Evolutionary conservation across 2,888 invertebrate species (phyloP), one percentile per base, ranked within the genome.

Genomic region (Polyommatus iphigenia): DNA sequence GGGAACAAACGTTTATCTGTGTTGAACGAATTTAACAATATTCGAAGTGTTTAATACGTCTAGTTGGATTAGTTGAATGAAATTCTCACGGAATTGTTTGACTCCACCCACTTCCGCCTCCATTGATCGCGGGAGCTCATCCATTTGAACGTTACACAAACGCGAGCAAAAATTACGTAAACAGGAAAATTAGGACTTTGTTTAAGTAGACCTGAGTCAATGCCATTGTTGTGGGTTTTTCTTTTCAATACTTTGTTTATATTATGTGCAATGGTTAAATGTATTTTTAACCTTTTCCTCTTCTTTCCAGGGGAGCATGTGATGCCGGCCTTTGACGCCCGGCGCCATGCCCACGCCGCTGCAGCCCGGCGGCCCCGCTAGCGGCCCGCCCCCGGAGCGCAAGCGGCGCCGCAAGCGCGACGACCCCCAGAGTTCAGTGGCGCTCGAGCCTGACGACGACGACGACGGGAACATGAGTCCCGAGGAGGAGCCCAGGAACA

Each of bases 381-480:
- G 94, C 94, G 91, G 94, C 93, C 91, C 95, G 91, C 92, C 94
- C 83, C 94, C 93, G 90, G 94, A 95, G 90, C 93, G 95, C 91
- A 95, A 95, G 94, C 94, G 95, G 91, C 94, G 95, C 91, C 94
- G 95, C 91, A 95, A 95, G 90, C 95, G 95, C 90, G 95, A 95
- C 92, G 95, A 95, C 88, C 95, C 95, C 82, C 95, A 95, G 86
- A 95, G 94, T 89, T 94, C 95, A 84, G 93, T 91, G 84, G 88
- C 94, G 84, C 94, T 94, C 87, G 93, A 92, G 86, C 92, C 93
- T 85, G 95, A 95, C 92, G 94, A 93, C 88, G 94, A 93, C 88
- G 94, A 96, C 95, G 90, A 96, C 96, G 93, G 96, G 95, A 93
- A 96, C 93, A 95, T 96, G 96, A 93, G 95, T 93, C 91, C 96